phyloP scores from a whole-genome alignment of 2,888 invertebrate genomes.

The Sepiola atlantica region DNA sequence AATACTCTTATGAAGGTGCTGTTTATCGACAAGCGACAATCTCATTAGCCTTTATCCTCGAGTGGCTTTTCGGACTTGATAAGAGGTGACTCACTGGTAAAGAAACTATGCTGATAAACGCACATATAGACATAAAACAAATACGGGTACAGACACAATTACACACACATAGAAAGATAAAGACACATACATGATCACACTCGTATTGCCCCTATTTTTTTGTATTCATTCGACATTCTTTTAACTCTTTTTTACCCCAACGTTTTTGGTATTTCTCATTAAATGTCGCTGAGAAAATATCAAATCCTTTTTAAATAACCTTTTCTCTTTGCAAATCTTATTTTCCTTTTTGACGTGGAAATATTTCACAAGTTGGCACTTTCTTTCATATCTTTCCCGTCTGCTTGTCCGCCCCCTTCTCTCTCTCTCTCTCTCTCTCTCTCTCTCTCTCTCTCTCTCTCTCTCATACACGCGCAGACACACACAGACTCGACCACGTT shows the following conservation, averaged over 20 bases:
- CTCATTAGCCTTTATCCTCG: too few species aligned
- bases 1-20: too few species aligned
- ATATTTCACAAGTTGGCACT: not conserved
- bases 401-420: not conserved
- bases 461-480: not conserved
- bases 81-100: too few species aligned
- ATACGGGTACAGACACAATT: not conserved
- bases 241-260: not conserved
- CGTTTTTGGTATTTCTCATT: not conserved
- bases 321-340: not conserved
- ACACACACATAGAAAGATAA: not conserved
- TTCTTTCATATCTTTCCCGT: not conserved
- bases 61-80: too few species aligned
- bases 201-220: not conserved
- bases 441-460: not conserved
- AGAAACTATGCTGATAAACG: too few species aligned
- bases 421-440: not conserved
- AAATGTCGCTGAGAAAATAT: not conserved
- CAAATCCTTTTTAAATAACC: not conserved
- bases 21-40: too few species aligned
- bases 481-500: not conserved
- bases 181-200: not conserved
- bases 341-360: not conserved
- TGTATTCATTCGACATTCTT: not conserved
- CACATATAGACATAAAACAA: too few species aligned